A percentile compares a stretch with the other conserved stretches of the same genome.
Conservation (phyloP, 2,888 invertebrate genomes). For the Pseudeuparius sepicola region DNA sequence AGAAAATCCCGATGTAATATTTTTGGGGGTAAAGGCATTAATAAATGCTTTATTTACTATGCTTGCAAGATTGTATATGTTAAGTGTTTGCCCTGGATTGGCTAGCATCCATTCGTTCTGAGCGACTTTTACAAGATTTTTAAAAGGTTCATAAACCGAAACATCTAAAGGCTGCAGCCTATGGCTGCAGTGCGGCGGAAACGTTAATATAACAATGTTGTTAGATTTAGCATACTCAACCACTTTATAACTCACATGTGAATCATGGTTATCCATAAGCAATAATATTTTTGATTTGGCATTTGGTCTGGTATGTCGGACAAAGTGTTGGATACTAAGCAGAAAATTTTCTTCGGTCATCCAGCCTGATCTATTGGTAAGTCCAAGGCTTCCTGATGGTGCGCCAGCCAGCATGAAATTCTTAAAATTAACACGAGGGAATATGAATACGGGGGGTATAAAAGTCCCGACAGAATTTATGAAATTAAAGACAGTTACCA, state of each 20-base stretch:
- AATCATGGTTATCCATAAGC: conserved; percentile 6
- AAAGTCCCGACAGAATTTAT: conserved; percentile 7
- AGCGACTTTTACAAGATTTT: not conserved
- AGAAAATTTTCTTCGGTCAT: conserved; percentile 8
- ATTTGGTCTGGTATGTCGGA: too few species aligned
- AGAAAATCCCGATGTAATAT: too few species aligned
- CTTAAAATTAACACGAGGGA: conserved; percentile 9
- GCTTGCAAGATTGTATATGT: conserved; percentile 5
- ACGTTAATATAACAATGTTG: conserved; percentile 5
- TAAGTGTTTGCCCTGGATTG: conserved; percentile 3
- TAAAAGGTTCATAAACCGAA: conserved; percentile 3
- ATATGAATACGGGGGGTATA: conserved; percentile 7
- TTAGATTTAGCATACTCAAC: too few species aligned
- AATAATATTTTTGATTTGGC: too few species aligned
- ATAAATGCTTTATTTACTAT: conserved; percentile 2
- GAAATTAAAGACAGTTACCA: conserved; percentile 7
- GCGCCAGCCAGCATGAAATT: conserved; percentile 9
- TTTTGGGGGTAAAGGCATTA: too few species aligned
- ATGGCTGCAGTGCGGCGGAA: conserved; percentile 6
- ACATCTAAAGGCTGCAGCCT: conserved; percentile 6
- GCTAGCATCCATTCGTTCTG: conserved; percentile 5
- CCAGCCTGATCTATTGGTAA: conserved; percentile 6
- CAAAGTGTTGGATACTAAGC: too few species aligned
- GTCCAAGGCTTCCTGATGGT: conserved; percentile 8
- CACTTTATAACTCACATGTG: conserved; percentile 3